phyloP scores from a whole-genome alignment of 2,888 invertebrate genomes.

The Tyria jacobaeae region DNA sequence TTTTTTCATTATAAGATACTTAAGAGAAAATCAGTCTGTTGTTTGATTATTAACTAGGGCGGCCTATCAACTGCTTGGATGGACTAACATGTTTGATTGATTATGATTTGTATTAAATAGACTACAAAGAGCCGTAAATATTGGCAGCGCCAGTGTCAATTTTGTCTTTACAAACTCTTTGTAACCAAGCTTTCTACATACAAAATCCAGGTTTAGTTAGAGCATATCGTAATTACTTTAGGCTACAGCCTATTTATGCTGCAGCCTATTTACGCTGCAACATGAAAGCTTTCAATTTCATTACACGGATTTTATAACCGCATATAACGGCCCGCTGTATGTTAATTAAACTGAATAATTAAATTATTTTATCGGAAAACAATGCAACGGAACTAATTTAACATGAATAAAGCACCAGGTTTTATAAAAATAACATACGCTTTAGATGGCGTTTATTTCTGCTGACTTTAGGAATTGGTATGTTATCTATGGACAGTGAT shows the following conservation, averaged over 20 bases:
- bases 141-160: too few relatives aligned
- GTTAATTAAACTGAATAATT: conserved; percentile 63
- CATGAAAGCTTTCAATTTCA: conserved; percentile 50
- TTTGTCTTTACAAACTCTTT: too few relatives aligned
- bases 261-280: conserved; percentile 24
- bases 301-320: conserved; percentile 41
- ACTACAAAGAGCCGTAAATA: too few relatives aligned
- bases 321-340: conserved; percentile 43
- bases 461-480: background rate
- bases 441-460: conserved; percentile 6
- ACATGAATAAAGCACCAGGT: conserved; percentile 29
- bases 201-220: conserved; percentile 14
- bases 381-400: conserved; percentile 47
- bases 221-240: conserved; percentile 38
- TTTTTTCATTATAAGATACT: background rate
- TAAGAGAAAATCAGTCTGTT: background rate
- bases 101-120: too few relatives aligned
- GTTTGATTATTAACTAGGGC: too few relatives aligned
- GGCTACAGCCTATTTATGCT: conserved; percentile 23
- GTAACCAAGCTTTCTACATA: background rate
- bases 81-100: too few relatives aligned
- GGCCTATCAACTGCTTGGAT: too few relatives aligned
- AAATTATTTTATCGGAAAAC: conserved; percentile 59
- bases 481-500: background rate
- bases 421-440: conserved; percentile 22